Base-by-base conservation (phyloP, 2,113 vertebrate species). In the Calidris pygmaea region DNA sequence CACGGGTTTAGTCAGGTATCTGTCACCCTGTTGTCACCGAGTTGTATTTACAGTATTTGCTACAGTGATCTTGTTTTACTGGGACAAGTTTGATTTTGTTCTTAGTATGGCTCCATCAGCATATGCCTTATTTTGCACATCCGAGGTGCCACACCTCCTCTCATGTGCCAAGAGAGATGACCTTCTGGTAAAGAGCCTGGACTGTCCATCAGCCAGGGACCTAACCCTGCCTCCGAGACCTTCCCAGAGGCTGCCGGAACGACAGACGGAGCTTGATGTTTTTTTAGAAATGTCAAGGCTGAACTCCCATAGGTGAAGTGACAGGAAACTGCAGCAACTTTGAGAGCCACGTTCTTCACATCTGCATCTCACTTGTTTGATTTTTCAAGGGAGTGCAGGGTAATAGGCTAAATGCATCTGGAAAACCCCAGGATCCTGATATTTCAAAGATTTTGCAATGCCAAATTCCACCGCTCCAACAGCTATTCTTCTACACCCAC, bases 401-500 rank as follows among this genome's bases (percentile, higher is more conserved):
- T 71, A 94, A 85, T 5, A 47, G 50, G 37, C 52, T 72, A 48
- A 84, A 47, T 16, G 77, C 34, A 27, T 60, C 58, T 35, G 73
- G 88, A 84, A 95, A 94, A 73, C 41, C 73, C 88, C 88, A 84
- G 37, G 48, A 87, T 89, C 84, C 50, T 43, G 59, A 82, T 66
- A 92, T 52, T 84, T 59, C 72, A 47, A 72, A 85, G 79, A 37
- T 56, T 95, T 85, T 94, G 67, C 59, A 89, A 73, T 32, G 68
- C 45, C 91, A 95, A 83, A 89, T 95, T 96, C 93, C 89, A 66
- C 59, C 62, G 59, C 63, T 91, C 95, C 73, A 83, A 87, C 87
- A 92, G 91, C 81, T 94, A 93, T 91, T 96, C 92, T 96, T 96
- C 77, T 63, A 79, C 30, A 89, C 62, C 86, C 94, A 87, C 93